These are phyloP conservation scores for Agelaius tricolor DNA, from an alignment of 2,113 vertebrate genomes.

Conservation along the genomic window DNA sequence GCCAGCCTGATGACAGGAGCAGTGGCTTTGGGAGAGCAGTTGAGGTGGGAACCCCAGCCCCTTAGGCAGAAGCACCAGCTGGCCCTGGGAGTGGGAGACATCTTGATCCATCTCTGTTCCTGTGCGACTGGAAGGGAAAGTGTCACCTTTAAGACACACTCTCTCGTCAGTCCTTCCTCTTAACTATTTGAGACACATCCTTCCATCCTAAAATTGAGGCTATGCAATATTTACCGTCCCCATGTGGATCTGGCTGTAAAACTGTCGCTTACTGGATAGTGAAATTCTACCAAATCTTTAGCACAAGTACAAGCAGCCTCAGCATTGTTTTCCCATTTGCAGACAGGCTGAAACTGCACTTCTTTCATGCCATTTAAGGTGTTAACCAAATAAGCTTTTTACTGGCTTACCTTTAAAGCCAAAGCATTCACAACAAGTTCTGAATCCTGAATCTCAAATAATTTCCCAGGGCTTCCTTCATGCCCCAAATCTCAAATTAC, in stretches of 20 bases:
- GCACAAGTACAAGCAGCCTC: neutral
- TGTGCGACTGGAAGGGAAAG: neutral
- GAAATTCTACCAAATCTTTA: neutral
- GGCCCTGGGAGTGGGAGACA: accelerated
- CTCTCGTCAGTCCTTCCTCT: neutral
- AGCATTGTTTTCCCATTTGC: neutral
- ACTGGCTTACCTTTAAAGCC: neutral
- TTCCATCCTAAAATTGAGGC: neutral
- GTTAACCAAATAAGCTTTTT: neutral
- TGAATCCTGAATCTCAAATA: neutral
- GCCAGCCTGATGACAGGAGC: neutral
- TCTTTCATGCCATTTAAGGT: neutral
- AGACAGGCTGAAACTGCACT: neutral
- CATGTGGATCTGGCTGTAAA: neutral
- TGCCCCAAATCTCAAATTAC: neutral
- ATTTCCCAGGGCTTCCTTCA: neutral
- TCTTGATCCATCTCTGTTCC: neutral
- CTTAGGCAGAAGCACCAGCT: neutral
- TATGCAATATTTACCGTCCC: neutral
- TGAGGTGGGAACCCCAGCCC: neutral
- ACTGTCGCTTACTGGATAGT: neutral
- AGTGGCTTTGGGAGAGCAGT: neutral
- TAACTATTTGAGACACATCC: neutral
- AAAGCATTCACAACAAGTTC: neutral
- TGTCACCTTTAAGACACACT: neutral